Conservation (phyloP, 2,888 invertebrate genomes). For the Eupsilia transversa region DNA sequence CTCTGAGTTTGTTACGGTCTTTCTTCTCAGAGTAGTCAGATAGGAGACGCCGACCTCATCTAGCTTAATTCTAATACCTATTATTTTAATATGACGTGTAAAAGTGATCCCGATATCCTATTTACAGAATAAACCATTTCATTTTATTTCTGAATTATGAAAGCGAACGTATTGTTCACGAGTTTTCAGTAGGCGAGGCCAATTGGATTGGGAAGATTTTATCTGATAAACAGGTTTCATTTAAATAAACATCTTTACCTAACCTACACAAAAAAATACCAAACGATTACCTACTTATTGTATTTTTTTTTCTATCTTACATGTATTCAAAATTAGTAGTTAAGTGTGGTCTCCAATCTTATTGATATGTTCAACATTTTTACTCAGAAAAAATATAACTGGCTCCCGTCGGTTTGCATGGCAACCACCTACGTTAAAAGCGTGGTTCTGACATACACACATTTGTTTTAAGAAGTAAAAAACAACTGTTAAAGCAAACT, state of each 20-base stretch:
- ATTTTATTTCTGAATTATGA: too few species aligned
- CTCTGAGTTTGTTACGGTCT: too few species aligned
- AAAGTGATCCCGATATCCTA: too few species aligned
- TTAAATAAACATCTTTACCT: not conserved
- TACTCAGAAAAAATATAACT: not conserved
- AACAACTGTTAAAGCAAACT: constrained; percentile 1
- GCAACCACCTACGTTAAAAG: constrained; percentile 21
- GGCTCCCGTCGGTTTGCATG: not conserved
- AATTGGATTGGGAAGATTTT: not conserved
- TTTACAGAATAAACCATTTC: too few species aligned
- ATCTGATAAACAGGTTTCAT: not conserved
- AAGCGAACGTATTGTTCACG: not conserved
- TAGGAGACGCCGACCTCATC: too few species aligned
- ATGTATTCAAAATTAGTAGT: not conserved
- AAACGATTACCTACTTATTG: not conserved
- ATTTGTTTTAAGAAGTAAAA: constrained; percentile 26
- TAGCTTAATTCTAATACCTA: too few species aligned
- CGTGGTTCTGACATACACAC: constrained; percentile 8
- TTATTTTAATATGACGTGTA: too few species aligned
- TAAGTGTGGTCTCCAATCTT: not conserved
- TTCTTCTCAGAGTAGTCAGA: too few species aligned
- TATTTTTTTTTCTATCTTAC: not conserved
- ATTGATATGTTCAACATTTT: not conserved
- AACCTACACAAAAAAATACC: not conserved
- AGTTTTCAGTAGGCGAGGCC: not conserved